Base-by-base conservation (phyloP, 2,888 invertebrate genomes). In the Ferdinandea cuprea region DNA sequence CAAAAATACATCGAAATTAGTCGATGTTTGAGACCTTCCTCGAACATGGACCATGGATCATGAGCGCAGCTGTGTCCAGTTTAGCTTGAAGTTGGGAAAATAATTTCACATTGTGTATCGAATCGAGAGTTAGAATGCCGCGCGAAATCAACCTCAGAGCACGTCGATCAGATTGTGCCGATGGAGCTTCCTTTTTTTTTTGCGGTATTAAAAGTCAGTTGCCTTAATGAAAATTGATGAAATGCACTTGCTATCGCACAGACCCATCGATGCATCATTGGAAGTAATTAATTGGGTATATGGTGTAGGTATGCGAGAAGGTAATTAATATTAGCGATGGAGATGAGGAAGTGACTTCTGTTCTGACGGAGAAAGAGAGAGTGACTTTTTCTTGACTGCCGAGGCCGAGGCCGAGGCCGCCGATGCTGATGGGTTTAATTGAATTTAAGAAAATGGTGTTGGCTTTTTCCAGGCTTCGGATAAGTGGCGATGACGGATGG, bases 171-270 rank as follows among this genome's bases (percentile, higher is more conserved):
- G 83, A 83, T 83, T 78, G 68, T 17, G 35, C 37, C 19, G 35
- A 48, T 37, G 65, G 73, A 50, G 71, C 61, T 77, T 32, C 81
- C 65, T 35, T 72, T 40, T 66, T 71, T 81, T 66, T n/a, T n/a
- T n/a, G n/a, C n/a, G 35, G 54, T 78, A 50, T 68, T 56, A 73
- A 73, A 83, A 58, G 61, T 65, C 66, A 77, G 63, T 63, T 30
- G 65, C 48, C 78, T 78, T 83, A 83, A 83, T 83, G 83, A 78
- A 83, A 83, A 83, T 83, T 83, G 72, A 83, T 83, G 83, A 83
- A 83, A 83, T 73, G 72, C 50, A 59, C 78, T 17, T 52, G 78
- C 78, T 61, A 83, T 83, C 81, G 77, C 63, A n/a, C n/a, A 56
- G 15, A 61, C 35, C 76, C 71, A 81, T 77, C 78, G 68, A 83